A percentile compares a stretch with the other conserved stretches of the same genome.
phyloP scores from a whole-genome alignment of 2,888 invertebrate species.

The Pteria penguin region DNA sequence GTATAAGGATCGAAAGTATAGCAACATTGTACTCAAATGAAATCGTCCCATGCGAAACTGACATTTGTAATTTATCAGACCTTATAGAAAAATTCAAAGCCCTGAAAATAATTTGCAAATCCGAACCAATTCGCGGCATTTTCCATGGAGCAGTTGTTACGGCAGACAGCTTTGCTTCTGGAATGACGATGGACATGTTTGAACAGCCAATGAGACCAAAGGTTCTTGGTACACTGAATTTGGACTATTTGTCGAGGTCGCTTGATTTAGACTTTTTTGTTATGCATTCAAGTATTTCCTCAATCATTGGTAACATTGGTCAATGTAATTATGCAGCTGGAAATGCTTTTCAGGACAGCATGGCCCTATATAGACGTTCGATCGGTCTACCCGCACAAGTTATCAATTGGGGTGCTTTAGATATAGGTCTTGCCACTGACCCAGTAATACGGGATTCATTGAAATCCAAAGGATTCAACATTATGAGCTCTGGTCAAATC shows the following conservation, averaged over 20 bases:
- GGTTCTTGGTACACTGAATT: constrained; percentile 59
- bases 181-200: constrained; percentile 43
- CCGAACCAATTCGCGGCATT: constrained; percentile 49
- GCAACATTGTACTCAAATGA: constrained; percentile 29
- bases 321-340: constrained; percentile 66
- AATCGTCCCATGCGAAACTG: constrained; percentile 50
- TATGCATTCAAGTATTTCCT: constrained; percentile 62
- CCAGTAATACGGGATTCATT: background rate
- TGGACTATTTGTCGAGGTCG: constrained; percentile 52
- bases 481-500: background rate
- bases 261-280: constrained; percentile 60
- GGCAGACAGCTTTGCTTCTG: constrained; percentile 37
- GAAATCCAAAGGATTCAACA: no score
- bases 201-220: constrained; percentile 44
- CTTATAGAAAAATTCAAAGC: constrained; percentile 43
- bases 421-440: constrained; percentile 53
- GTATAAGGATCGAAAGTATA: constrained; percentile 41
- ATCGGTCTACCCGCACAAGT: constrained; percentile 53
- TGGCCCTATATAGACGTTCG: constrained; percentile 52
- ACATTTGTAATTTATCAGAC: constrained; percentile 52
- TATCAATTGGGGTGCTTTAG: constrained; percentile 66
- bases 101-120: constrained; percentile 26
- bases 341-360: constrained; percentile 60
- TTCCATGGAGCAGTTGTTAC: constrained; percentile 60
- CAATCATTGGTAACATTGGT: constrained; percentile 58